Conservation (phyloP, 2,888 invertebrate genomes). For the Drosophila maculinotata region DNA sequence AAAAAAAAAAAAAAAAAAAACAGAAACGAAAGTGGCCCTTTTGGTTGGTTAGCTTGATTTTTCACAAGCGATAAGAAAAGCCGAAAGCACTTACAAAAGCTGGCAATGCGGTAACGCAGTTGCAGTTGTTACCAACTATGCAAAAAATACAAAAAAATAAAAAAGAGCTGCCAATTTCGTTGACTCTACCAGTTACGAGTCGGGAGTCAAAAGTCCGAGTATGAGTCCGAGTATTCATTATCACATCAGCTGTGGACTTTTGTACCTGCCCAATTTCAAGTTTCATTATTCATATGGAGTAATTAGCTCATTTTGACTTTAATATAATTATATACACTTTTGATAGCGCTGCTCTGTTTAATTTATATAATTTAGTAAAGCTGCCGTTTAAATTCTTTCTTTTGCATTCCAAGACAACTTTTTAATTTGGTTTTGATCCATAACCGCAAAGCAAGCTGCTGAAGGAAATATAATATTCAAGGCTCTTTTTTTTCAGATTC, state of each 20-base stretch:
- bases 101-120: conserved; percentile 28
- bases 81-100: conserved; percentile 24
- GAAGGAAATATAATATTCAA: conserved; percentile 30
- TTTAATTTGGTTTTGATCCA: background rate
- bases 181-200: conserved; percentile 17
- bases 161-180: conserved; percentile 43
- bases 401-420: conserved; percentile 17
- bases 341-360: too few species aligned
- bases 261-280: conserved; percentile 8
- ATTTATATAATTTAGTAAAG: too few species aligned
- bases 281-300: too few species aligned
- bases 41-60: conserved; percentile 51
- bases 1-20: conserved; percentile 33
- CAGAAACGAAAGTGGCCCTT: conserved; percentile 62
- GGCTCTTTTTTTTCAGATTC: background rate
- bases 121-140: background rate
- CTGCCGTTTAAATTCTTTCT: too few species aligned
- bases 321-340: background rate
- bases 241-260: conserved; percentile 37
- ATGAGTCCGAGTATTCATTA: conserved; percentile 23
- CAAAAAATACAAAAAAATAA: background rate
- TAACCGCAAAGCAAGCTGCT: conserved; percentile 19
- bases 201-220: too few species aligned
- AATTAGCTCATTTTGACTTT: too few species aligned
- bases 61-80: conserved; percentile 55